Evolutionary conservation across 2,888 invertebrate species (phyloP), one percentile per base, ranked within the genome.

Genomic region (Tillus elongatus): DNA sequence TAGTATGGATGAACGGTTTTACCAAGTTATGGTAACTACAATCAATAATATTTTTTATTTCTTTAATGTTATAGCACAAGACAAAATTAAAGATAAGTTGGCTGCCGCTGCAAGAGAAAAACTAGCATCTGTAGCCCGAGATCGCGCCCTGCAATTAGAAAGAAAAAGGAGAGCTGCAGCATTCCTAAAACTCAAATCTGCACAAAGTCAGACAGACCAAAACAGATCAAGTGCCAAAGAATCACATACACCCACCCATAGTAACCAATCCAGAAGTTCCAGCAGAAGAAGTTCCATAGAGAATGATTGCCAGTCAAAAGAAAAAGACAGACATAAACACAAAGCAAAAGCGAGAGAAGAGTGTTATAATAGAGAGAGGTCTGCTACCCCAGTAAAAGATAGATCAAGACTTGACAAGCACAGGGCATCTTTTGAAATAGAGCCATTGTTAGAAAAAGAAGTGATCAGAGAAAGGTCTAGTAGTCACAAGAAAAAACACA

Each of bases 141-240:
- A 76, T 37, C 45, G 54, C 2, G 62, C 62, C 2, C 43, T 82
- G 40, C 83, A 85, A 53, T 56, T 77, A 47, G 87, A 87, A 58
- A 67, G 91, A 1, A 81, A 87, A 48, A 76, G 78, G 14, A 82
- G 84, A 50, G 90, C 89, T 0, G 82, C 86, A 6, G 82, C 84
- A 56, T 90, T 92, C 62, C 71, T 55, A 65, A 75, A 60, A 43
- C 35, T 62, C n/a, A 63, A 63, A 47, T 54, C 58, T 3, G 54
- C 46, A 1, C 49, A 55, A 36, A 47, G 27, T 1, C 35, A 19
- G 2, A 31, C 4, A 2, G 15, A 2, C n/a, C 33, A 37, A 8
- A 10, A 26, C 14, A 24, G 15, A 24, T 11, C 42, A 47, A 3
- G 36, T 53, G 2, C 14, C 49, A 1, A 54, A 53, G 32, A 44